These are phyloP conservation scores for Anagyrus pseudococci DNA, from an alignment of 2,888 invertebrate species.

Conservation along the genomic window DNA sequence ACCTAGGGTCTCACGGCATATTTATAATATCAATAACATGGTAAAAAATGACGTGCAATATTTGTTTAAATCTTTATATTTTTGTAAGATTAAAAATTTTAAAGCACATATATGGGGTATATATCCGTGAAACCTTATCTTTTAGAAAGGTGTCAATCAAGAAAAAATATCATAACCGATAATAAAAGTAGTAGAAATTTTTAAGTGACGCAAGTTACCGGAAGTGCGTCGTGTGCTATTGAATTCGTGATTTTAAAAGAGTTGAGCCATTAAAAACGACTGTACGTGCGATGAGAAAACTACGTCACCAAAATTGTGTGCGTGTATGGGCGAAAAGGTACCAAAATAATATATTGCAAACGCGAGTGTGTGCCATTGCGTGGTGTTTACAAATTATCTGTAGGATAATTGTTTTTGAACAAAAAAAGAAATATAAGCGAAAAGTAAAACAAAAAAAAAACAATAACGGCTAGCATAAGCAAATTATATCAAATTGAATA, in stretches of 20 bases:
- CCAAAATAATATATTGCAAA: neutral
- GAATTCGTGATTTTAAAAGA: neutral
- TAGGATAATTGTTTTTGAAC: too few species aligned
- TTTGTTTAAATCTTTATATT: neutral
- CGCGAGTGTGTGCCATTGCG: conserved; percentile 11
- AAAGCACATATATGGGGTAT: too few species aligned
- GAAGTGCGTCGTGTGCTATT: conserved; percentile 34
- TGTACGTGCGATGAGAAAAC: neutral
- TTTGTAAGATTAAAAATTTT: neutral
- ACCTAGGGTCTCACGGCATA: neutral
- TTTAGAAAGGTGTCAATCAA: too few species aligned
- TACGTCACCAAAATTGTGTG: conserved; percentile 5
- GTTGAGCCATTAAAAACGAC: neutral
- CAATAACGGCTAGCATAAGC: conserved; percentile 48
- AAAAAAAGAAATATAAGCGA: conserved; percentile 12
- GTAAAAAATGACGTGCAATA: too few species aligned
- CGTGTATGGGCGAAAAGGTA: neutral
- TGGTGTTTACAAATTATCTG: neutral
- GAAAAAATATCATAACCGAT: too few species aligned
- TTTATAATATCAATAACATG: too few species aligned
- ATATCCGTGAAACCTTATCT: too few species aligned
- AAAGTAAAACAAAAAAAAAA: conserved; percentile 42
- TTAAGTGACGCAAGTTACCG: conserved; percentile 14
- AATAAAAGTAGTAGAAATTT: neutral
- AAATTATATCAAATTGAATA: conserved; percentile 60